These are phyloP conservation scores for Gibbula magus DNA, from an alignment of 2,888 invertebrate species.

Conservation along the genomic window DNA sequence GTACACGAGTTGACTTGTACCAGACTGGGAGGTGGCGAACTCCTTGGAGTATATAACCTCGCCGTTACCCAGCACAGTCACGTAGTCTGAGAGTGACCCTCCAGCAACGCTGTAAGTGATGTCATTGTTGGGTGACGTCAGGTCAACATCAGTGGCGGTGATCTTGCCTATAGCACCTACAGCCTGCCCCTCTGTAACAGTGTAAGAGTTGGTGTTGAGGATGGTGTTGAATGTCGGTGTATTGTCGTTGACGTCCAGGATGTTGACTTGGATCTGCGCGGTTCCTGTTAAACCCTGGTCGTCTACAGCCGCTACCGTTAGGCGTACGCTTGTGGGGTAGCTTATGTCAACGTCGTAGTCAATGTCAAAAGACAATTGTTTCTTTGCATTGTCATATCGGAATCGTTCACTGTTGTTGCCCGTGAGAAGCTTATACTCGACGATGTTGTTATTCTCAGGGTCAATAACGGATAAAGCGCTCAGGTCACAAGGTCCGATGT, in stretches of 20 bases:
- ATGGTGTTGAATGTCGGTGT: constrained; percentile 24
- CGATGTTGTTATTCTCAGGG: not conserved
- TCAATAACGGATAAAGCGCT: not conserved
- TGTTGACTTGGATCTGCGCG: constrained; percentile 29
- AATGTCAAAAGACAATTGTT: not conserved
- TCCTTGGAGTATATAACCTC: constrained; percentile 19
- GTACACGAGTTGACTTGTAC: not conserved
- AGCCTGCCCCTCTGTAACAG: constrained; percentile 8
- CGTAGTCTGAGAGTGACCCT: constrained; percentile 9
- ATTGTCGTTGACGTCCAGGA: constrained; percentile 40
- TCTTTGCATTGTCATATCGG: not conserved
- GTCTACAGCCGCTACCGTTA: constrained; percentile 35
- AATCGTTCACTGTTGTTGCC: constrained; percentile 33
- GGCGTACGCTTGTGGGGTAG: constrained; percentile 16
- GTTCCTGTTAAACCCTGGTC: constrained; percentile 28
- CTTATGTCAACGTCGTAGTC: constrained; percentile 15
- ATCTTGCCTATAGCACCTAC: constrained; percentile 25
- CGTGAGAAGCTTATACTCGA: constrained; percentile 2
- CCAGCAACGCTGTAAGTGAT: not conserved
- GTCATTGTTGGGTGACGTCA: constrained; percentile 31
- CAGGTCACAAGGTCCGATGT: not conserved
- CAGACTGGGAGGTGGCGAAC: not conserved
- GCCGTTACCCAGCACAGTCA: constrained; percentile 8
- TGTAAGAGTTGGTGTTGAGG: not conserved
- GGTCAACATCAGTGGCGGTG: constrained; percentile 15